A percentile compares a stretch with the other conserved stretches of the same genome.
These are phyloP conservation scores for Plebejus argus DNA, from an alignment of 2,888 invertebrate genomes.

Conservation along the genomic window DNA sequence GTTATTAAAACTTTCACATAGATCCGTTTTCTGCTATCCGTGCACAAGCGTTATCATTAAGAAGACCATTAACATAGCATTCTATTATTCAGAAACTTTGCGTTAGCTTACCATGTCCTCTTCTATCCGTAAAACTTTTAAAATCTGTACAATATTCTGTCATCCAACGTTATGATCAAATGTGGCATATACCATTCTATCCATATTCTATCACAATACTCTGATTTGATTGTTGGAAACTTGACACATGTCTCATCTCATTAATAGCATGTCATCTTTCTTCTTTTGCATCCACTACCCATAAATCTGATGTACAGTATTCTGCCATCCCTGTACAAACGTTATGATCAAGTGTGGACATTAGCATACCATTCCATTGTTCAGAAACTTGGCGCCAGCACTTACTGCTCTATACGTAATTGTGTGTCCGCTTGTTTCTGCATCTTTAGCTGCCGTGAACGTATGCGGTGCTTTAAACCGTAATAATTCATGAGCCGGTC, in stretches of 20 bases:
- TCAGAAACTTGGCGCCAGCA: slow-evolving; percentile 74
- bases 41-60: slow-evolving; percentile 65
- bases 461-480: slow-evolving; percentile 59
- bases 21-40: neutral
- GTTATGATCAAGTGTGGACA: slow-evolving; percentile 70
- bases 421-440: slow-evolving; percentile 70
- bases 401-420: slow-evolving; percentile 66
- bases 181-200: too few relatives aligned
- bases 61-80: slow-evolving; percentile 68
- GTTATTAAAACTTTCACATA: neutral
- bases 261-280: too few relatives aligned
- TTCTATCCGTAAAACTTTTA: too few relatives aligned
- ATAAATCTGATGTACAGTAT: neutral
- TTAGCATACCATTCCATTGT: slow-evolving; percentile 74
- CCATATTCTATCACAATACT: too few relatives aligned
- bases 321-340: slow-evolving; percentile 51
- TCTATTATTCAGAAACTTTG: slow-evolving; percentile 77
- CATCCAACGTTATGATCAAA: too few relatives aligned
- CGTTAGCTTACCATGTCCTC: too few relatives aligned
- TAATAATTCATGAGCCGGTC: slow-evolving; percentile 62
- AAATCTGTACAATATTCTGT: too few relatives aligned
- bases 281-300: too few relatives aligned
- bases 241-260: too few relatives aligned
- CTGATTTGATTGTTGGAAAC: too few relatives aligned
- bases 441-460: slow-evolving; percentile 58